A percentile compares a stretch with the other conserved stretches of the same genome.
Evolutionary conservation across 1,140 invertebrate genomes (phyloP).

Genomic region (Leptoteleia sp.): DNA sequence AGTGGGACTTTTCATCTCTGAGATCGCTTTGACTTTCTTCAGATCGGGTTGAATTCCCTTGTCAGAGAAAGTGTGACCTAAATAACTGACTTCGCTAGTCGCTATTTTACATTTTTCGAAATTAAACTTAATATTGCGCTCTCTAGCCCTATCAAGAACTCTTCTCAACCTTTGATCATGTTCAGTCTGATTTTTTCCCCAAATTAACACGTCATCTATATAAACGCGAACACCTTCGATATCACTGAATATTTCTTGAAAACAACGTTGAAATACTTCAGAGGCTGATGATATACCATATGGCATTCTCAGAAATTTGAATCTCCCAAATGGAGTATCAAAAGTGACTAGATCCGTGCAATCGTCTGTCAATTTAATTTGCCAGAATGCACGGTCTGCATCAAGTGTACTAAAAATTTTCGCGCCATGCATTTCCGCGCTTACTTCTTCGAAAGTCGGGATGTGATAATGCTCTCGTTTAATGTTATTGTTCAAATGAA

Average conservation of each 20-base stretch:
- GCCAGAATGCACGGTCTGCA: constrained; percentile 52
- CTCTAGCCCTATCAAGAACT: constrained; percentile 60
- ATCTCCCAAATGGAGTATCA: constrained; percentile 50
- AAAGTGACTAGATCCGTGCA: constrained; percentile 34
- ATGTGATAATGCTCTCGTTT: constrained; percentile 69
- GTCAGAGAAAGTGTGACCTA: constrained; percentile 17
- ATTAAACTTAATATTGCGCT: constrained; percentile 38
- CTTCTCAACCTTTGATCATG: constrained; percentile 64
- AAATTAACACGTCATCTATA: constrained; percentile 75
- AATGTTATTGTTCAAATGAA: constrained; percentile 74
- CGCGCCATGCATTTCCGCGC: constrained; percentile 38
- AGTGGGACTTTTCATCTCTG: constrained; percentile 22
- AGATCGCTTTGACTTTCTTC: constrained; percentile 29
- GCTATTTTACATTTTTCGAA: constrained; percentile 12
- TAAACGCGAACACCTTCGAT: constrained; percentile 64
- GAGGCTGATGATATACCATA: constrained; percentile 69
- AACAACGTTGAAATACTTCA: constrained; percentile 74
- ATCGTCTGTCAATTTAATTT: constrained; percentile 29
- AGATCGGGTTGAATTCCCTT: constrained; percentile 8
- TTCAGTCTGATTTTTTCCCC: constrained; percentile 66
- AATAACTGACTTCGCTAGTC: neutral
- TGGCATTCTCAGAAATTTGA: constrained; percentile 46
- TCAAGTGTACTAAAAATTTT: constrained; percentile 40
- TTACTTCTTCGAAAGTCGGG: constrained; percentile 69
- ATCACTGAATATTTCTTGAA: constrained; percentile 68